A percentile compares a stretch with the other conserved stretches of the same genome.
Conservation (phyloP, 2,888 invertebrate species). For the Agriotes lineatus region DNA sequence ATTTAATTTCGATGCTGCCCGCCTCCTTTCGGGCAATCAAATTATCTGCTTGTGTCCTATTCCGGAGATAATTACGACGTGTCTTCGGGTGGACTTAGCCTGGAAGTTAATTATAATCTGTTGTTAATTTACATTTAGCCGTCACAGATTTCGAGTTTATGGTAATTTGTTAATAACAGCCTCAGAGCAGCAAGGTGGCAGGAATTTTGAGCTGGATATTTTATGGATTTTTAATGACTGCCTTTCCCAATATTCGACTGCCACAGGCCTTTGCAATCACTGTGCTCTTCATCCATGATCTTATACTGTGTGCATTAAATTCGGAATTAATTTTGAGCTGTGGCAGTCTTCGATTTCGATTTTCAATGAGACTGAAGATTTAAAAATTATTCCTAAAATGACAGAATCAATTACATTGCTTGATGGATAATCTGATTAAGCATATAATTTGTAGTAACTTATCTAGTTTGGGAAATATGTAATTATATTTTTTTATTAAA, state of each 20-base stretch:
- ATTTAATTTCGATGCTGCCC: not conserved
- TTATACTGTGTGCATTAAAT: too few relatives aligned
- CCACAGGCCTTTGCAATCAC: not conserved
- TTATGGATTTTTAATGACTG: slow-evolving; percentile 21
- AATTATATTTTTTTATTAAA: too few relatives aligned
- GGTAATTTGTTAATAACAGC: slow-evolving; percentile 11
- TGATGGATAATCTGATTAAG: too few relatives aligned
- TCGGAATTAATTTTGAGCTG: too few relatives aligned
- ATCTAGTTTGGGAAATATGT: too few relatives aligned
- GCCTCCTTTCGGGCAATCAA: too few relatives aligned
- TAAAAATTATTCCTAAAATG: too few relatives aligned
- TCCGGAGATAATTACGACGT: not conserved
- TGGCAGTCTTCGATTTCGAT: too few relatives aligned
- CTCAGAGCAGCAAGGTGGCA: not conserved
- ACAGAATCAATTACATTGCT: too few relatives aligned
- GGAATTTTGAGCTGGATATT: slow-evolving; percentile 17
- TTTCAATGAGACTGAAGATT: too few relatives aligned
- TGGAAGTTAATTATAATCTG: not conserved
- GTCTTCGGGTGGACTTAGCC: not conserved
- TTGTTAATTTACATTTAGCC: not conserved
- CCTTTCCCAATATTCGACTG: not conserved
- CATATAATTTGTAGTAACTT: too few relatives aligned
- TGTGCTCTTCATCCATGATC: not conserved
- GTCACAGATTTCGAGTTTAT: not conserved
- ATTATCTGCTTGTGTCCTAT: not conserved